Evolutionary conservation across 2,113 vertebrate genomes (phyloP).

Genomic region (Pholis gunnellus): DNA sequence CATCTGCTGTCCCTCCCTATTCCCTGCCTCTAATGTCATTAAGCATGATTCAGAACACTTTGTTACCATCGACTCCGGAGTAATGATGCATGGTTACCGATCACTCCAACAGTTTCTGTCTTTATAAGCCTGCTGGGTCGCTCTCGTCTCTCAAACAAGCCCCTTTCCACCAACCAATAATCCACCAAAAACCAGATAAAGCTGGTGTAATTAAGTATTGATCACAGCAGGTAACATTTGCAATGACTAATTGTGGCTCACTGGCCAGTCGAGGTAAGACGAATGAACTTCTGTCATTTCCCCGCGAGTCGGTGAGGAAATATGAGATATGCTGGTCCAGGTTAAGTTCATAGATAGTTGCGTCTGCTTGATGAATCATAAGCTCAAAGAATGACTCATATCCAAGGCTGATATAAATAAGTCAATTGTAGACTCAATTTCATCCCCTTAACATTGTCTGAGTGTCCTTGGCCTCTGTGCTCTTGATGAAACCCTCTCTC

Average conservation of each 20-base stretch:
- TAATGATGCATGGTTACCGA: slow-evolving; percentile 71
- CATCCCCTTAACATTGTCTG: slow-evolving; percentile 21
- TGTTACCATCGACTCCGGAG: slow-evolving; percentile 70
- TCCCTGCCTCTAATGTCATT: slow-evolving; percentile 68
- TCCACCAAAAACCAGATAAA: slow-evolving; percentile 69
- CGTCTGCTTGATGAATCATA: slow-evolving; percentile 31
- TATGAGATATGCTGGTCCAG: slow-evolving; percentile 18
- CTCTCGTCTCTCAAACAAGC: slow-evolving; percentile 44
- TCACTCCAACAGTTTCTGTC: slow-evolving; percentile 56
- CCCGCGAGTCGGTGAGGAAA: slow-evolving; percentile 17
- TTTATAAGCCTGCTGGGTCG: slow-evolving; percentile 53
- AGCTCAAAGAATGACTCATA: slow-evolving; percentile 28
- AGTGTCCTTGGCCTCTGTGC: slow-evolving; percentile 17
- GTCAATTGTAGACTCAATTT: slow-evolving; percentile 10
- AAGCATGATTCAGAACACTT: slow-evolving; percentile 67
- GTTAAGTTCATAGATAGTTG: slow-evolving; percentile 7
- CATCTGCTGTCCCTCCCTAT: slow-evolving; percentile 51
- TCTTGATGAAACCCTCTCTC: slow-evolving; percentile 33
- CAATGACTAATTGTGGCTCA: slow-evolving; percentile 45
- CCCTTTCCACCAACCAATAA: slow-evolving; percentile 61
- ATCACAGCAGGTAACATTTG: slow-evolving; percentile 68
- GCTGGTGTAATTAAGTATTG: slow-evolving; percentile 77
- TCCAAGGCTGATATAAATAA: slow-evolving; percentile 19
- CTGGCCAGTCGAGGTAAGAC: slow-evolving; percentile 20
- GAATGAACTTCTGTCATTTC: slow-evolving; percentile 34